These are phyloP conservation scores for Onthophagus sagittarius DNA, from an alignment of 2,888 invertebrate species.

Conservation along the genomic window DNA sequence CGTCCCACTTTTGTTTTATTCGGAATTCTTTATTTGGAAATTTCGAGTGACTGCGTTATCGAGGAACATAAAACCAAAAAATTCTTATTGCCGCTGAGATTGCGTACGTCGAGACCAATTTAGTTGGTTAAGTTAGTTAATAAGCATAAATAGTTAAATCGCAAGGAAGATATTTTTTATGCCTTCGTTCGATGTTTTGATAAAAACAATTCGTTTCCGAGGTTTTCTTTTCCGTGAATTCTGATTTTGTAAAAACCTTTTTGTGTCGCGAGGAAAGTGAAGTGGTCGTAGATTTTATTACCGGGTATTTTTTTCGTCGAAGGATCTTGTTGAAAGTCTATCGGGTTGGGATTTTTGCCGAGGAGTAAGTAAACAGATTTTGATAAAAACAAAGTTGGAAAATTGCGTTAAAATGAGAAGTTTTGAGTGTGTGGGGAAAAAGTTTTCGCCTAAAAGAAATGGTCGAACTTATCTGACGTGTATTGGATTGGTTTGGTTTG, in stretches of 20 bases:
- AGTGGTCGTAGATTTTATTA: not conserved
- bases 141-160: not conserved
- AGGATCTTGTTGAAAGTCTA: not conserved
- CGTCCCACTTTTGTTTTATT: slow-evolving; percentile 1
- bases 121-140: not conserved
- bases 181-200: not conserved
- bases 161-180: not conserved
- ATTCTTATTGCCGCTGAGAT: not conserved
- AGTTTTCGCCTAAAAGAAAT: not conserved
- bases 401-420: slow-evolving; percentile 4
- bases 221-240: not conserved
- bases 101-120: not conserved
- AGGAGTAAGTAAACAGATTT: not conserved
- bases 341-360: not conserved
- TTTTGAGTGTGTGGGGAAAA: not conserved
- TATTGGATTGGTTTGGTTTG: not conserved
- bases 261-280: not conserved
- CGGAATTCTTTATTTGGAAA: not conserved
- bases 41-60: slow-evolving; percentile 3
- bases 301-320: not conserved
- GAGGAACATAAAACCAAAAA: not conserved
- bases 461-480: not conserved
- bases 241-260: not conserved
- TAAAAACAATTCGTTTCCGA: not conserved
- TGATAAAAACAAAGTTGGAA: slow-evolving; percentile 4